phyloP scores from a whole-genome alignment of 2,888 invertebrate genomes.

The Isotomurus palustris region DNA sequence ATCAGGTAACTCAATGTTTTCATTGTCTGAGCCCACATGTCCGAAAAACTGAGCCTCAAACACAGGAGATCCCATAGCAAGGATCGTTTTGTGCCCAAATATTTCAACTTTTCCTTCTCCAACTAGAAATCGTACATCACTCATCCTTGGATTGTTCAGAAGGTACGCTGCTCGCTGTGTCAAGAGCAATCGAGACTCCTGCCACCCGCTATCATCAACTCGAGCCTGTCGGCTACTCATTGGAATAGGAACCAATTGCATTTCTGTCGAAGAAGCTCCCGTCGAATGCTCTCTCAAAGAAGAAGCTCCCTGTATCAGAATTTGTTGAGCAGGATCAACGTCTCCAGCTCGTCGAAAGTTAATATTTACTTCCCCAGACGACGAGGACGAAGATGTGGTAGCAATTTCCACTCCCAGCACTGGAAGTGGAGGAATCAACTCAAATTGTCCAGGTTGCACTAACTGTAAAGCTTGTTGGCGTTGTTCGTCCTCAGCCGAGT shows the following conservation, averaged over 20 bases:
- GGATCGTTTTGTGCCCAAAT: conserved; percentile 72
- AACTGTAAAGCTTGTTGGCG: background rate
- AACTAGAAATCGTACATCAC: conserved; percentile 73
- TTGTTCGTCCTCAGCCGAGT: background rate
- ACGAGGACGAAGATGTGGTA: no score
- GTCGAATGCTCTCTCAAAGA: no score
- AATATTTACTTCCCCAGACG: no score
- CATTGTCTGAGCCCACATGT: conserved; percentile 64
- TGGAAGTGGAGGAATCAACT: no score
- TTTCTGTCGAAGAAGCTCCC: background rate
- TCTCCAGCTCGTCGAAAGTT: no score
- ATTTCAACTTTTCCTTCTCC: conserved; percentile 67
- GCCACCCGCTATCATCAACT: conserved; percentile 48
- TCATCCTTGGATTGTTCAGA: conserved; percentile 61
- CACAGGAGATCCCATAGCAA: conserved; percentile 76
- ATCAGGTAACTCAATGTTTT: conserved; percentile 66
- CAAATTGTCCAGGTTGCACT: background rate
- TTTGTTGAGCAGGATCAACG: no score
- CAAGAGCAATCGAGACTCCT: conserved; percentile 67
- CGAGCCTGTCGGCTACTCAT: background rate
- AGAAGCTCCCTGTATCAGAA: no score
- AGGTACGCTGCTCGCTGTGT: conserved; percentile 68
- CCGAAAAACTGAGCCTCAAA: conserved; percentile 86
- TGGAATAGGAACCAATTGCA: background rate
- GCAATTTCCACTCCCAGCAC: no score